A percentile compares a stretch with the other conserved stretches of the same genome.
These are phyloP conservation scores for Stegophylla sp. DNA, from an alignment of 2,888 invertebrate genomes.

Conservation along the genomic window DNA sequence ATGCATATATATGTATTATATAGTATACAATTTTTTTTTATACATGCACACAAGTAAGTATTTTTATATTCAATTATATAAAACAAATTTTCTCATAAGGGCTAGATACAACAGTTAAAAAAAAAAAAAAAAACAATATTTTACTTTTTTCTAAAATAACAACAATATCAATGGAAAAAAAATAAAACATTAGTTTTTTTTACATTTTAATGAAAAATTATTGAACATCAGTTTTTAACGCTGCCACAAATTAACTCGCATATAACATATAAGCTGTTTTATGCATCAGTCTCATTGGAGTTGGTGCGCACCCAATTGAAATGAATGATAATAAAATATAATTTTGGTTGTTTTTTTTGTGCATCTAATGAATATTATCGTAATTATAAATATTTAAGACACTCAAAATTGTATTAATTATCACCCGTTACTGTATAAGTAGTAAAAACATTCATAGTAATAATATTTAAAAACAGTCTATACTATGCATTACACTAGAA, in stretches of 20 bases:
- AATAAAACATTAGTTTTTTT: background rate
- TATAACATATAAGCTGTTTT: background rate
- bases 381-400: background rate
- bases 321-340: background rate
- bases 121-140: constrained; percentile 3
- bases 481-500: constrained; percentile 1
- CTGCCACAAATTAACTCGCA: constrained; percentile 3
- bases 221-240: background rate
- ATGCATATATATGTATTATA: background rate
- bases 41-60: background rate
- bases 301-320: constrained; percentile 18
- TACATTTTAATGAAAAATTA: background rate
- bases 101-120: background rate
- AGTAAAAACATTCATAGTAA: background rate
- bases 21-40: constrained; percentile 3
- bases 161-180: background rate
- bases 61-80: background rate
- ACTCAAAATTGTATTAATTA: background rate
- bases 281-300: constrained; percentile 34
- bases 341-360: background rate
- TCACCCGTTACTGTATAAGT: background rate
- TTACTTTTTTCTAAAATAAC: background rate
- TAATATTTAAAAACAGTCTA: constrained; percentile 13
- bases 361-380: constrained; percentile 1
- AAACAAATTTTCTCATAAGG: constrained; percentile 1